Conservation (phyloP, 2,113 vertebrate genomes). For the Marmota flaviventris region DNA sequence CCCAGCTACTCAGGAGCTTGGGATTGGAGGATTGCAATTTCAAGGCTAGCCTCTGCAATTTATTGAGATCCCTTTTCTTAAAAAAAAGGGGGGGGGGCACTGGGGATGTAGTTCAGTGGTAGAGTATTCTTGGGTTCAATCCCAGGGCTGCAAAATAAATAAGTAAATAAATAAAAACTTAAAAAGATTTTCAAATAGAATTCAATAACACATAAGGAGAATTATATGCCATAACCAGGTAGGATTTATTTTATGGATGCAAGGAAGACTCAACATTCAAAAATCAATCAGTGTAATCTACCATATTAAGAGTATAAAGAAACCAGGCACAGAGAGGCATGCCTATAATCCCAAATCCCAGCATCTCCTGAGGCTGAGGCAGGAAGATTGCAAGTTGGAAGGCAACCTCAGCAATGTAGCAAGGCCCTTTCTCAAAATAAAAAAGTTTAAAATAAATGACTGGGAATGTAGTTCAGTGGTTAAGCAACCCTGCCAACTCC, state of each 20-base stretch:
- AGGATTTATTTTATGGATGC: not conserved
- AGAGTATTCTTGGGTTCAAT: no score
- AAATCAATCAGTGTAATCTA: not conserved
- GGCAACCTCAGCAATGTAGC: not conserved
- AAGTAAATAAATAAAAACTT: no score
- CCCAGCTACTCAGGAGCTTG: not conserved
- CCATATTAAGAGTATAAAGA: not conserved
- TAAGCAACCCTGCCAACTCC: not conserved
- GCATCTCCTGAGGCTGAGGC: not conserved
- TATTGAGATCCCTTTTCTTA: not conserved
- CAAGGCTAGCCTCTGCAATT: not conserved
- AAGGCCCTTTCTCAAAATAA: not conserved
- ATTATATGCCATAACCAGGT: not conserved
- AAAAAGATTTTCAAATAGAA: not conserved
- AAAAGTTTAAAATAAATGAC: not conserved
- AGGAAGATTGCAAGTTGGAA: not conserved
- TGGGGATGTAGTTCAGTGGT: no score
- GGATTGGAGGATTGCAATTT: not conserved
- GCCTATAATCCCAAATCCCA: not conserved
- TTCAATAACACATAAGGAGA: slow-evolving; percentile 4
- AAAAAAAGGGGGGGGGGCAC: no score
- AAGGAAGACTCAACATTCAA: not conserved
- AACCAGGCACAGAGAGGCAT: not conserved
- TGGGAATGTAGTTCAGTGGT: not conserved
- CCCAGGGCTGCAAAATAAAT: no score